These are phyloP conservation scores for Dendrolimus kikuchii DNA, from an alignment of 1,140 invertebrate genomes.

Conservation along the genomic window DNA sequence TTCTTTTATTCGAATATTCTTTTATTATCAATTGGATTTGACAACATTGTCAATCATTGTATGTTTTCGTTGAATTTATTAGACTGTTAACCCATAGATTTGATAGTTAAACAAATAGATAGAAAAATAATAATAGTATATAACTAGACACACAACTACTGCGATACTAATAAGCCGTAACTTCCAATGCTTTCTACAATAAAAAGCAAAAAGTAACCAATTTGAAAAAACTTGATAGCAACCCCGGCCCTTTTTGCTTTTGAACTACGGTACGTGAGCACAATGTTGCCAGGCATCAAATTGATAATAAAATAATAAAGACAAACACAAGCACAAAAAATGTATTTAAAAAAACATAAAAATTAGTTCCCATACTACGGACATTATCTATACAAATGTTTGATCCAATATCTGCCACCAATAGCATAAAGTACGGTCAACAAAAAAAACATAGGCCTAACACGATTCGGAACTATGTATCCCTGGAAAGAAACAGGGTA, in stretches of 20 bases:
- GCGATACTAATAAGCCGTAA: constrained; percentile 52
- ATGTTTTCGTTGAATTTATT: constrained; percentile 25
- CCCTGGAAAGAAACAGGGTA: too few relatives aligned
- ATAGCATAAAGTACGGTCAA: too few relatives aligned
- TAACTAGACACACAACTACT: constrained; percentile 44
- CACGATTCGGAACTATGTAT: too few relatives aligned
- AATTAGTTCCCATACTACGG: constrained; percentile 17
- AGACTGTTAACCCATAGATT: constrained; percentile 28
- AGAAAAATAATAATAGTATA: constrained; percentile 30
- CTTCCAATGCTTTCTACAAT: constrained; percentile 43
- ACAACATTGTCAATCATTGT: constrained; percentile 58
- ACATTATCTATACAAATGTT: too few relatives aligned
- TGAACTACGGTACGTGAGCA: constrained; percentile 56
- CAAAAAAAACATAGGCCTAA: too few relatives aligned
- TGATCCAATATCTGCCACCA: too few relatives aligned
- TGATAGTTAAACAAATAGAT: constrained; percentile 43
- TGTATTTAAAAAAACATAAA: constrained; percentile 41
- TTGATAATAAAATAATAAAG: constrained; percentile 66
- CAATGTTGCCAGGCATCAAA: constrained; percentile 72
- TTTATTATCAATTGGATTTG: constrained; percentile 68
- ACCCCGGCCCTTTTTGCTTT: constrained; percentile 48
- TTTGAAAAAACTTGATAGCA: constrained; percentile 16
- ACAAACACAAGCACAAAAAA: constrained; percentile 61
- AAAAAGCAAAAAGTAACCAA: constrained; percentile 52
- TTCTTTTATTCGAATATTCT: constrained; percentile 21